Evolutionary conservation across 2,888 invertebrate genomes (phyloP), one percentile per base, ranked within the genome.

Genomic region (Melieria crassipennis): DNA sequence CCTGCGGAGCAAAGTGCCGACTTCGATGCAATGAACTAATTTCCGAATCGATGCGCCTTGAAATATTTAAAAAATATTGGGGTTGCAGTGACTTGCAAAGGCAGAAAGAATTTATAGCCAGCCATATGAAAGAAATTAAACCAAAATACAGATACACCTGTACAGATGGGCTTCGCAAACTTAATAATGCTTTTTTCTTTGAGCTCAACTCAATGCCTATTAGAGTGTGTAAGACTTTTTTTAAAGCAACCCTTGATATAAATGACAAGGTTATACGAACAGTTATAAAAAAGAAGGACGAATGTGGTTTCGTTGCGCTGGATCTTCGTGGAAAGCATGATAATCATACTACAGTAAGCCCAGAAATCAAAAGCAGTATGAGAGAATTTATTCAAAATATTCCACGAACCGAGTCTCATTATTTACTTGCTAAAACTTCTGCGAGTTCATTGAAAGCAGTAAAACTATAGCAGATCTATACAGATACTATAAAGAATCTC

Each of bases 391-490:
- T 79, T 65, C 70, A 77, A 69, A 75, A 75, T 43, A 78, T 81
- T 76, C 77, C 78, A 30, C 72, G 76, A 72, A 71, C 81, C 52
- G 79, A 81, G 69, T 58, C 65, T 56, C 73, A 73, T 46, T 73
- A 71, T 68, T 73, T 71, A 58, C 69, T 71, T 52, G 60, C 52
- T 61, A 72, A 79, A 72, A 81, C 77, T 60, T 74, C 74, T 42
- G 75, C 48, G 67, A 73, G 9, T 61, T 70, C 64, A 73, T 67
- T 71, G 81, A 77, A 55, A 78, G 78, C 58, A 72, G 75, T 64
- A 80, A 79, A 75, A 81, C 73, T 68, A 74, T 82, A 50, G 73
- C 77, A 69, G 79, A 80, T 60, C 73, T 80, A 66, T 80, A 80
- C 75, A 73, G 70, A 61, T 78, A 78, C 73, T 79, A 78, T 73